phyloP scores from a whole-genome alignment of 1,140 invertebrate species.

The Polyergus mexicanus region DNA sequence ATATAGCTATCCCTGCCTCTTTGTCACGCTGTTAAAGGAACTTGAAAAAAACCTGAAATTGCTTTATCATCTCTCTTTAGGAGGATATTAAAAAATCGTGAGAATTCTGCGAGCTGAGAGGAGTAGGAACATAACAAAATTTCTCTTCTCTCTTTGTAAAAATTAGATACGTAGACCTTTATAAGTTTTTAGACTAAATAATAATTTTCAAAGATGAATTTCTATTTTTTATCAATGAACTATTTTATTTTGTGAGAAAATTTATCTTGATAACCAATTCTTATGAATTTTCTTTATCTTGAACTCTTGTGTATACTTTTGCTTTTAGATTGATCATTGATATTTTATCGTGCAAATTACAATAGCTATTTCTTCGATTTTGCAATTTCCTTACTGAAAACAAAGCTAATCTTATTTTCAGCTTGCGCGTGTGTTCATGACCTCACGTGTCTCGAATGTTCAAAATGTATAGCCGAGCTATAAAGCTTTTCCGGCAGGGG shows the following conservation, averaged over 20 bases:
- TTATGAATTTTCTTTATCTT: no score
- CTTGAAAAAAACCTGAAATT: conserved; percentile 29
- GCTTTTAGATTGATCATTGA: neutral
- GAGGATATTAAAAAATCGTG: conserved; percentile 25
- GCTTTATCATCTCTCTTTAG: neutral
- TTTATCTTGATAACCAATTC: neutral
- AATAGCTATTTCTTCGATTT: neutral
- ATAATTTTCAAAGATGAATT: conserved; percentile 17
- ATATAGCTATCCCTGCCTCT: neutral
- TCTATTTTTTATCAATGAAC: neutral
- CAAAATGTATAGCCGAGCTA: conserved; percentile 53
- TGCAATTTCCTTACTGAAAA: neutral
- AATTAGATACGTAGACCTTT: neutral
- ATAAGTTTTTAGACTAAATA: conserved; percentile 2
- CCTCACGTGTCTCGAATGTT: conserved; percentile 27
- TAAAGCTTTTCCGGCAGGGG: conserved; percentile 58
- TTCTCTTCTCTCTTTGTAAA: neutral
- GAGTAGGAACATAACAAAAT: neutral
- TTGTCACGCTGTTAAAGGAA: conserved; percentile 51
- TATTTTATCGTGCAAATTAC: neutral
- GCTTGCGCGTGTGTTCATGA: neutral
- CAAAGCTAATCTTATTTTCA: neutral
- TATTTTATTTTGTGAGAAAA: neutral
- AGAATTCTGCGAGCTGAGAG: no score
- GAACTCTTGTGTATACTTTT: neutral